phyloP scores from a whole-genome alignment of 2,888 invertebrate genomes.

The Cheilosia urbana region DNA sequence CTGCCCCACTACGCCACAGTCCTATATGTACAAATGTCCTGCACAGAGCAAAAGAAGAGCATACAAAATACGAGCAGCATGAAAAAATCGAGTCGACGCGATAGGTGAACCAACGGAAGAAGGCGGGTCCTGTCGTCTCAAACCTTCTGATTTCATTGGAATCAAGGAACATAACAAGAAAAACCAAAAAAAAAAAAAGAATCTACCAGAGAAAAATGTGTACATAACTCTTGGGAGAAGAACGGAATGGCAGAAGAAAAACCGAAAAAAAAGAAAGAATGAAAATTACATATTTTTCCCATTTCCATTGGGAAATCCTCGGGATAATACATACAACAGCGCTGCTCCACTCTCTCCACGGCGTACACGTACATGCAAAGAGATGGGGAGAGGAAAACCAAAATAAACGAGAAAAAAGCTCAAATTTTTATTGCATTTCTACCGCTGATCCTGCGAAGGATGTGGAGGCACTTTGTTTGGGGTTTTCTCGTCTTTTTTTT shows the following conservation, averaged over 20 bases:
- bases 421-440: constrained; percentile 72
- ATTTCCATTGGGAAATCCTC: constrained; percentile 72
- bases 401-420: constrained; percentile 71
- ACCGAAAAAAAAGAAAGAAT: constrained; percentile 61
- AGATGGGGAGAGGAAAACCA: constrained; percentile 37
- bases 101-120: constrained; percentile 76
- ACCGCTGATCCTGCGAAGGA: constrained; percentile 69
- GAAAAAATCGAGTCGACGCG: constrained; percentile 75
- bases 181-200: constrained; percentile 47
- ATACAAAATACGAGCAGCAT: constrained; percentile 62
- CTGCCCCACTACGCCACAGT: constrained; percentile 49
- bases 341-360: constrained; percentile 52
- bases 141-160: constrained; percentile 73
- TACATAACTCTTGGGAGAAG: constrained; percentile 75
- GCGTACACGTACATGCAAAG: constrained; percentile 6
- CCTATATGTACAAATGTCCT: constrained; percentile 60
- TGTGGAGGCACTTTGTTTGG: constrained; percentile 50
- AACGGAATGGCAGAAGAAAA: constrained; percentile 26
- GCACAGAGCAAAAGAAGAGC: constrained; percentile 43
- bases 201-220: constrained; percentile 72
- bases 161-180: constrained; percentile 74
- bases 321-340: constrained; percentile 52
- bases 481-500: constrained; percentile 21
- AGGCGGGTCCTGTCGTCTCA: constrained; percentile 76
- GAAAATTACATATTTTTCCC: constrained; percentile 75